A percentile compares a stretch with the other conserved stretches of the same genome.
Evolutionary conservation across 2,888 invertebrate genomes (phyloP).

Genomic region (Mantis religiosa): DNA sequence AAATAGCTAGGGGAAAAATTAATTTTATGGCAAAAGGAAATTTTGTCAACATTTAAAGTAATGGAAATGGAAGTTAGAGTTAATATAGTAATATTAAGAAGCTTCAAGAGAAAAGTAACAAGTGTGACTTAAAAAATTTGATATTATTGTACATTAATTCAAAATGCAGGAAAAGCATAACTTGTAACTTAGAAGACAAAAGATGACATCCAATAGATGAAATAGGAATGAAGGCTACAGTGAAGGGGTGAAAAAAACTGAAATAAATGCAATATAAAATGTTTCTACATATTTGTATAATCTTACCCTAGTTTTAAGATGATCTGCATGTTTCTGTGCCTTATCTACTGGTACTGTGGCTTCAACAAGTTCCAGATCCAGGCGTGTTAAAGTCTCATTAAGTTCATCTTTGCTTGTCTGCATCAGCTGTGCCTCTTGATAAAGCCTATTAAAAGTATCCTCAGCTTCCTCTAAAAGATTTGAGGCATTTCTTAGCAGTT

Average conservation of each 20-base stretch:
- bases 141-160: background rate
- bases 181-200: background rate
- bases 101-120: too few relatives aligned
- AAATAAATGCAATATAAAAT: background rate
- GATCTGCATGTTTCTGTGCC: constrained; percentile 28
- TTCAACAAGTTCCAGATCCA: constrained; percentile 20
- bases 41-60: too few relatives aligned
- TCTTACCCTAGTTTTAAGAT: constrained; percentile 26
- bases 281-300: constrained; percentile 14
- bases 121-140: too few relatives aligned
- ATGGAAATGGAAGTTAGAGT: too few relatives aligned
- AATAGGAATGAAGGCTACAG: background rate
- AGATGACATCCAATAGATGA: background rate
- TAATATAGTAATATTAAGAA: too few relatives aligned
- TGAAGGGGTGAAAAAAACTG: background rate
- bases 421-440: constrained; percentile 37
- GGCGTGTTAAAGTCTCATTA: background rate
- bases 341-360: constrained; percentile 32
- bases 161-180: background rate
- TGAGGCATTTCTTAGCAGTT: constrained; percentile 53
- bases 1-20: too few relatives aligned
- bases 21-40: too few relatives aligned
- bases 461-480: constrained; percentile 46
- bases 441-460: constrained; percentile 37
- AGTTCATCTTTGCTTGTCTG: background rate